phyloP scores from a whole-genome alignment of 2,113 vertebrate species.

The Steatornis caripensis region DNA sequence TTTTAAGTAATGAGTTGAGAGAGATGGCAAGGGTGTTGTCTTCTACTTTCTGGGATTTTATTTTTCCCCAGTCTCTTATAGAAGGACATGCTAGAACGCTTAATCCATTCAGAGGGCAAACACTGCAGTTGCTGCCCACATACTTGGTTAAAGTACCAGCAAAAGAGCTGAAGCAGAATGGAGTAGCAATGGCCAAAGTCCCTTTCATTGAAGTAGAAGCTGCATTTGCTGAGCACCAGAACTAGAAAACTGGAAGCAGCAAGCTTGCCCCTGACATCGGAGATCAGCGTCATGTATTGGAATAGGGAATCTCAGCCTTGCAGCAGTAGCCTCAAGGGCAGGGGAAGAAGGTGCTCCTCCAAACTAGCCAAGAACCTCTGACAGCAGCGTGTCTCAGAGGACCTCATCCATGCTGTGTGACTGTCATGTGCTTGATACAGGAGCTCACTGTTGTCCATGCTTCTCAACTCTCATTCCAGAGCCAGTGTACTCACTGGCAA shows the following conservation, averaged over 20 bases:
- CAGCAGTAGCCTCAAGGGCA: background rate
- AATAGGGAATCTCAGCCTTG: background rate
- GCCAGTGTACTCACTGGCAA: background rate
- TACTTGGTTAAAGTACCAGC: background rate
- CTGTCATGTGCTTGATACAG: constrained; percentile 53
- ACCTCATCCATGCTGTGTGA: constrained; percentile 59
- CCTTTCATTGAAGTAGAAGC: background rate
- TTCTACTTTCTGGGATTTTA: background rate
- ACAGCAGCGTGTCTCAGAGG: constrained; percentile 48
- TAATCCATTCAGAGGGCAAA: background rate
- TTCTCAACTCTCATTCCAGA: constrained; percentile 53
- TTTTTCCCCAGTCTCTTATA: background rate
- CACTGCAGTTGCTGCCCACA: background rate
- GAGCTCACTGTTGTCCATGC: constrained; percentile 55
- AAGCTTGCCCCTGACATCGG: background rate
- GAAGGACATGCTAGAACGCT: background rate
- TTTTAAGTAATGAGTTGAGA: background rate
- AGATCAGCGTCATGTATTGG: background rate
- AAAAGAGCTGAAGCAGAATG: background rate
- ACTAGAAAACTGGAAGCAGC: background rate
- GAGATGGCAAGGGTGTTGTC: background rate
- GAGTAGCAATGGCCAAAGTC: background rate
- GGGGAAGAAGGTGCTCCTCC: constrained; percentile 26
- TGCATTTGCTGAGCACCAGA: background rate
- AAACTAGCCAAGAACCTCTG: background rate